Conservation (phyloP, 1,140 invertebrate species). For the Euborellia annulipes region DNA sequence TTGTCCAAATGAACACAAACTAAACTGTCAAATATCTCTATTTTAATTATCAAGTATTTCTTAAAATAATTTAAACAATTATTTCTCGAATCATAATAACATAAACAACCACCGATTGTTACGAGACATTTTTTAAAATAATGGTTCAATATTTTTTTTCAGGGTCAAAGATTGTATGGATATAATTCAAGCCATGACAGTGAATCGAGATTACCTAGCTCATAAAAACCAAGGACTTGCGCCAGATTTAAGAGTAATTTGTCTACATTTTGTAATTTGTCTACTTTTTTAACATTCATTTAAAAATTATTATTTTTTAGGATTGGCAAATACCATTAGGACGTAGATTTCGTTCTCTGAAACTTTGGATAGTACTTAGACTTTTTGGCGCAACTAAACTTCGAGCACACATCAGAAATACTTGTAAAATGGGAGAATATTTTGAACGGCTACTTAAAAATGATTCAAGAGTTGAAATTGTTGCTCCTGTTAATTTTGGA, state of each 20-base stretch:
- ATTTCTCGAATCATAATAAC: no score
- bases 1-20: no score
- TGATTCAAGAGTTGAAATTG: constrained; percentile 36
- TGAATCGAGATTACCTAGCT: constrained; percentile 38
- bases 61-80: no score
- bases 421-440: constrained; percentile 32
- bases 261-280: no score
- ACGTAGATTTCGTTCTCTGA: constrained; percentile 41
- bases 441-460: constrained; percentile 30
- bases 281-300: constrained; percentile 25
- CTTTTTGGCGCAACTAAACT: constrained; percentile 34
- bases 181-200: constrained; percentile 35
- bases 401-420: constrained; percentile 34
- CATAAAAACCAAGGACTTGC: constrained; percentile 32
- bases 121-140: no score
- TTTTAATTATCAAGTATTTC: no score
- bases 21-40: no score
- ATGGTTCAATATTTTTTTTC: constrained; percentile 2
- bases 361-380: constrained; percentile 46
- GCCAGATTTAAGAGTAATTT: constrained; percentile 36
- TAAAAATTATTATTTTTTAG: constrained; percentile 18
- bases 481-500: constrained; percentile 31
- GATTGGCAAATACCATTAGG: constrained; percentile 46
- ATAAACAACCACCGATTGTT: no score
- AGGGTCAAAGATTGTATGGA: constrained; percentile 35